Conservation (phyloP, 2,797 vertebrate species). For the Scomberomorus guttatus region DNA sequence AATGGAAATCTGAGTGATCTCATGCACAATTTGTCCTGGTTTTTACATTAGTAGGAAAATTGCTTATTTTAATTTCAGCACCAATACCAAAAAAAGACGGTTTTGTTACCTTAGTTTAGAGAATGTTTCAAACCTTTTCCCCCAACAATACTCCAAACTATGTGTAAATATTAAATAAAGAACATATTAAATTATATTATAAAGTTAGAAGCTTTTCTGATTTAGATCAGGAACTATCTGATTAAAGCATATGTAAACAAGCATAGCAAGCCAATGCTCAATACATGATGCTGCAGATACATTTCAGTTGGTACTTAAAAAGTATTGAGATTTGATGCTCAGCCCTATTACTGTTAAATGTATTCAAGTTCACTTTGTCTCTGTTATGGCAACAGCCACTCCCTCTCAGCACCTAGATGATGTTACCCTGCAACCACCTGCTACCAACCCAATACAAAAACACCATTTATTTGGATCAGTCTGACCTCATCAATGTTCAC, state of each 20-base stretch:
- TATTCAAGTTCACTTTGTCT: slow-evolving; percentile 17
- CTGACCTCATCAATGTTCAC: slow-evolving; percentile 51
- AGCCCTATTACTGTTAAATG: background rate
- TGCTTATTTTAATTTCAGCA: too few relatives aligned
- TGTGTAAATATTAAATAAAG: background rate
- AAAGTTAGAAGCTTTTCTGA: too few relatives aligned
- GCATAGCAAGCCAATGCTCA: background rate
- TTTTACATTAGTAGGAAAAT: background rate
- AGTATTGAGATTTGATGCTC: background rate
- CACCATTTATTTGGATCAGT: slow-evolving; percentile 66
- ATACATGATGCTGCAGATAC: background rate
- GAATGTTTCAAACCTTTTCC: too few relatives aligned
- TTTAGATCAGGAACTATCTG: background rate
- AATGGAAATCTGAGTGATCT: background rate
- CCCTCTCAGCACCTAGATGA: slow-evolving; percentile 24
- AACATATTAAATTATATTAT: too few relatives aligned
- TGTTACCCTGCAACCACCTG: slow-evolving; percentile 67
- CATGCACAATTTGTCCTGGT: background rate
- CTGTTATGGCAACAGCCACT: slow-evolving; percentile 35
- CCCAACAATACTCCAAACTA: background rate
- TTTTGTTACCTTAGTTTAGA: background rate
- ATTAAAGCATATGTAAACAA: background rate
- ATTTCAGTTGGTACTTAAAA: background rate
- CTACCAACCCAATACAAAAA: slow-evolving; percentile 51
- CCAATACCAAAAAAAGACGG: too few relatives aligned